Evolutionary conservation across 1,140 invertebrate genomes (phyloP).

Genomic region (Phortica variegata): DNA sequence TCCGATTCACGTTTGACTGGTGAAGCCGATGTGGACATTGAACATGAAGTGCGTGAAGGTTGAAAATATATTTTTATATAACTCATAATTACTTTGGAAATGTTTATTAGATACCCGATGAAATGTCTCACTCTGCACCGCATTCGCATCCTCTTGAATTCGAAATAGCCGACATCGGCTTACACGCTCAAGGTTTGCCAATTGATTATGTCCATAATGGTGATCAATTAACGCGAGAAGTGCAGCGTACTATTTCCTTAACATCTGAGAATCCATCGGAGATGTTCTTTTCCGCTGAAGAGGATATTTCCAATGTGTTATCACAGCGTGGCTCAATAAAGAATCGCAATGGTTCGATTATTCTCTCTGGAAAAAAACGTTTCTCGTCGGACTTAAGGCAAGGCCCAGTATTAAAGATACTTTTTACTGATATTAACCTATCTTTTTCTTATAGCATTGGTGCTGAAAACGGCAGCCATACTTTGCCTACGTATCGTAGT

Average conservation of each 20-base stretch:
- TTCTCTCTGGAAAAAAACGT: conserved; percentile 59
- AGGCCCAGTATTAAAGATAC: conserved; percentile 1
- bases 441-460: conserved; percentile 37
- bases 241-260: conserved; percentile 80
- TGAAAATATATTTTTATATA: neutral
- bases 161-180: conserved; percentile 46
- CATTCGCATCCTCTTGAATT: conserved; percentile 56
- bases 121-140: conserved; percentile 60
- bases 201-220: conserved; percentile 14
- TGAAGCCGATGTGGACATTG: conserved; percentile 56
- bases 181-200: conserved; percentile 17
- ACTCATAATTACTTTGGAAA: neutral
- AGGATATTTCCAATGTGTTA: conserved; percentile 67
- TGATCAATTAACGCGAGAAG: conserved; percentile 58
- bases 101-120: conserved; percentile 42
- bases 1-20: conserved; percentile 81
- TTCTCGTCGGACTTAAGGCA: conserved; percentile 60
- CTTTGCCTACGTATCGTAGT: conserved; percentile 61
- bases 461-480: conserved; percentile 40
- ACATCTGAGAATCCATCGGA: conserved; percentile 88
- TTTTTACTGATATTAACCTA: conserved; percentile 3
- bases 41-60: conserved; percentile 32
- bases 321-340: conserved; percentile 51
- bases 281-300: conserved; percentile 87
- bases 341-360: conserved; percentile 43